Evolutionary conservation across 2,797 vertebrate species (phyloP).

Genomic region (Scyliorhinus canicula): DNA sequence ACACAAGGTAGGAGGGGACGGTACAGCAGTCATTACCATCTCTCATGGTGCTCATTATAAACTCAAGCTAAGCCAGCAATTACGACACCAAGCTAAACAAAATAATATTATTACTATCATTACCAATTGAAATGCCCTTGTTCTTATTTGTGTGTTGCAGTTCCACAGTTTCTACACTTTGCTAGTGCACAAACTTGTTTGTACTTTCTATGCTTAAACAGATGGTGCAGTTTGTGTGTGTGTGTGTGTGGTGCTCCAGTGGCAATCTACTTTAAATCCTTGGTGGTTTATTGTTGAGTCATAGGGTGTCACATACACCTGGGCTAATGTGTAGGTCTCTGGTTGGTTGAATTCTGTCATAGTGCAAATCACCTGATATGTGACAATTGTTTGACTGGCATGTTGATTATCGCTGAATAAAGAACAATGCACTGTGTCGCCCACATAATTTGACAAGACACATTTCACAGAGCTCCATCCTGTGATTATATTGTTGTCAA

Average conservation of each 20-base stretch:
- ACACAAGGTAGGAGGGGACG: not conserved
- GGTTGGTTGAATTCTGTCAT: conserved; percentile 24
- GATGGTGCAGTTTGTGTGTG: not conserved
- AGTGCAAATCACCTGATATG: conserved; percentile 28
- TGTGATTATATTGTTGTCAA: not conserved
- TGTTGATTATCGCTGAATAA: not conserved
- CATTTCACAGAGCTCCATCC: not conserved
- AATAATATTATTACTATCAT: not conserved
- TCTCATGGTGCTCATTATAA: not conserved
- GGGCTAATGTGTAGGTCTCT: conserved; percentile 16
- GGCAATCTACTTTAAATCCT: conserved; percentile 30
- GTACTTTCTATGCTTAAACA: not conserved
- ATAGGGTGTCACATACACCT: conserved; percentile 20
- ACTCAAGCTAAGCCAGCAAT: not conserved
- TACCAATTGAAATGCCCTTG: not conserved
- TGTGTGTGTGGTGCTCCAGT: not conserved
- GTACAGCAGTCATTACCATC: not conserved
- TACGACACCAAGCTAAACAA: not conserved
- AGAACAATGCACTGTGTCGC: not conserved
- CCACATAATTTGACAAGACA: not conserved
- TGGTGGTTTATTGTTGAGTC: conserved; percentile 27
- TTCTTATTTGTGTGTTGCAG: conserved; percentile 12
- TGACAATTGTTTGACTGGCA: conserved; percentile 1
- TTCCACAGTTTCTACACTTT: not conserved
- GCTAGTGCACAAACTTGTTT: not conserved